Evolutionary conservation across 2,888 invertebrate species (phyloP).

Genomic region (Cactoblastis cactorum): DNA sequence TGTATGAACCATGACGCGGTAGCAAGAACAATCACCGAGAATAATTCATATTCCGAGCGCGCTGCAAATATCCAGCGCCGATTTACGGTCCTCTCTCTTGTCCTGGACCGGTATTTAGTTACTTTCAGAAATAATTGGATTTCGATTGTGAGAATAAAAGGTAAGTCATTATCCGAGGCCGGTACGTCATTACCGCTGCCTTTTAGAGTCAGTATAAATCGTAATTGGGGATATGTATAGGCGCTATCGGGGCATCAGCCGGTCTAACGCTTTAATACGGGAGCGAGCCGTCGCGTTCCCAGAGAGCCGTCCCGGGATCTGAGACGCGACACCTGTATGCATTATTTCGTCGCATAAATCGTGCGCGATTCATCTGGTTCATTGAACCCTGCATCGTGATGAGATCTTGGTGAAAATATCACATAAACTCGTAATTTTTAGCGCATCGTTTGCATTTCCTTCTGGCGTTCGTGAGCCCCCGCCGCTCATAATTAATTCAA

Average conservation of each 20-base stretch:
- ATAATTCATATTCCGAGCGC: conserved; percentile 79
- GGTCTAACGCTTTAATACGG: conserved; percentile 60
- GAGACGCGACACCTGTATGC: conserved; percentile 74
- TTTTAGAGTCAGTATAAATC: conserved; percentile 68
- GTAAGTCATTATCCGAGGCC: conserved; percentile 36
- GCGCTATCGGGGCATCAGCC: conserved; percentile 58
- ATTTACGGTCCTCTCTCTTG: conserved; percentile 65
- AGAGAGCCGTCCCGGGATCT: conserved; percentile 56
- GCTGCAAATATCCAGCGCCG: conserved; percentile 69
- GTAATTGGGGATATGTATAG: conserved; percentile 69
- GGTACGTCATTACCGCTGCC: conserved; percentile 71
- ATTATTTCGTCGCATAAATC: conserved; percentile 75
- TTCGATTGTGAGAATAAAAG: conserved; percentile 72
- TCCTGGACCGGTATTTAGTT: conserved; percentile 68
- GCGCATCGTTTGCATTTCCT: conserved; percentile 57
- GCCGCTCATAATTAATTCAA: conserved; percentile 70
- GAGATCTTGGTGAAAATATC: conserved; percentile 51
- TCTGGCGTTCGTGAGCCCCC: conserved; percentile 53
- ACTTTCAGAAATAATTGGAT: conserved; percentile 76
- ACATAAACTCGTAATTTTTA: conserved; percentile 58
- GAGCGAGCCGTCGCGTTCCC: conserved; percentile 60
- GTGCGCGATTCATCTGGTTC: conserved; percentile 66
- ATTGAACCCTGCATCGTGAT: conserved; percentile 67
- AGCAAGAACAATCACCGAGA: conserved; percentile 74
- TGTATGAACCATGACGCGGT: conserved; percentile 77